These are phyloP conservation scores for Tenrec ecaudatus DNA, from an alignment of 2,113 vertebrate genomes.

Conservation along the genomic window DNA sequence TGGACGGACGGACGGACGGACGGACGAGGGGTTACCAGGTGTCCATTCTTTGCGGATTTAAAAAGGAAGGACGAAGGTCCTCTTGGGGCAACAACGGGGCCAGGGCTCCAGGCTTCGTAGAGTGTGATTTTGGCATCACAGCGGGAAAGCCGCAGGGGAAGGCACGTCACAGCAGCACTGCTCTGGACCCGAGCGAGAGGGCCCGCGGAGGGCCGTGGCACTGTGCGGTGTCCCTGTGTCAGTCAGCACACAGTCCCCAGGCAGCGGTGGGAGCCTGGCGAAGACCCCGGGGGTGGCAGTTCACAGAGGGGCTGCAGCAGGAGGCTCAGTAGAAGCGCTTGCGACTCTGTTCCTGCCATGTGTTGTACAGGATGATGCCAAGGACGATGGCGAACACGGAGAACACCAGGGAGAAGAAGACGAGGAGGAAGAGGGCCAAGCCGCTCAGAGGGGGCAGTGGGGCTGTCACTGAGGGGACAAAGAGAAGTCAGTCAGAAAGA, in stretches of 20 bases:
- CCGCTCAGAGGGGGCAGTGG: constrained; percentile 90
- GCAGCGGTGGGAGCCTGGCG: neutral
- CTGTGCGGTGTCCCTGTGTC: constrained; percentile 1
- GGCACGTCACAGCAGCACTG: constrained; percentile 53
- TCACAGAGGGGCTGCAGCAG: neutral
- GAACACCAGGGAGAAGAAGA: constrained; percentile 95
- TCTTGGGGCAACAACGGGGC: constrained; percentile 13
- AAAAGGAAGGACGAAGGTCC: neutral
- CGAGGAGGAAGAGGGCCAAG: constrained; percentile 93
- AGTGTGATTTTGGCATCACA: neutral
- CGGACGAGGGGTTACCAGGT: neutral
- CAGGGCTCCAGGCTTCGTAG: neutral
- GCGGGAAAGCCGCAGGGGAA: constrained; percentile 37
- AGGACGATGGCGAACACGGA: constrained; percentile 92
- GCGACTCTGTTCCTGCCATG: constrained; percentile 95
- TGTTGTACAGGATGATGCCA: constrained; percentile 93
- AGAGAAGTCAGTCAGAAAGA: constrained; percentile 38
- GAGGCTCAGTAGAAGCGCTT: constrained; percentile 96
- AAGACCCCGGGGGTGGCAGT: neutral
- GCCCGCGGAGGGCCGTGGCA: neutral
- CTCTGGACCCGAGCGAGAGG: neutral
- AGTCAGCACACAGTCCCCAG: neutral
- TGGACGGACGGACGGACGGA: too few relatives aligned
- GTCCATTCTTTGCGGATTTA: constrained; percentile 9
- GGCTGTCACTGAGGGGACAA: constrained; percentile 71